A percentile compares a stretch with the other conserved stretches of the same genome.
Evolutionary conservation across 2,888 invertebrate genomes (phyloP).

Genomic region (Oeneis ivallda): DNA sequence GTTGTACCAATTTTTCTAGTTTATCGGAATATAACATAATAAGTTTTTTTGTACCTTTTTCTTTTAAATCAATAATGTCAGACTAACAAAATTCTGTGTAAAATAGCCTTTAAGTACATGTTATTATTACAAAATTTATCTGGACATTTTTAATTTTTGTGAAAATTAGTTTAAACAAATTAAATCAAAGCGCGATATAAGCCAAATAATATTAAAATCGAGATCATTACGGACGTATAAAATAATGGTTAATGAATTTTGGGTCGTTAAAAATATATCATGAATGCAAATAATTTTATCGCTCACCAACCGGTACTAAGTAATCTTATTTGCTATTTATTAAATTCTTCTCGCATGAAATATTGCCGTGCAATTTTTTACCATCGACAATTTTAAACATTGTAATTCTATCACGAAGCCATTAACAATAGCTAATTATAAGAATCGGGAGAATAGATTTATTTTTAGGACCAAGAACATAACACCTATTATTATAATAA

Average conservation of each 20-base stretch:
- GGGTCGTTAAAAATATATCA: slow-evolving; percentile 18
- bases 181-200: slow-evolving; percentile 1
- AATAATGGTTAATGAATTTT: slow-evolving; percentile 14
- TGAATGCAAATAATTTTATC: slow-evolving; percentile 25
- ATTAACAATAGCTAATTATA: neutral
- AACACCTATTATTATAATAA: neutral
- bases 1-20: no score
- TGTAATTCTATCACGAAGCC: neutral
- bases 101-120: no score
- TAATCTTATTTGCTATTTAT: slow-evolving; percentile 22
- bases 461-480: neutral
- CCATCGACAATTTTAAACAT: neutral
- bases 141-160: neutral
- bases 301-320: slow-evolving; percentile 12
- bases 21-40: no score
- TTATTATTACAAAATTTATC: neutral
- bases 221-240: neutral
- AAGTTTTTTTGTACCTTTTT: no score
- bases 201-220: slow-evolving; percentile 4
- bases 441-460: neutral
- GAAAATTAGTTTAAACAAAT: neutral
- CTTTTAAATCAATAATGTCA: no score
- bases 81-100: no score
- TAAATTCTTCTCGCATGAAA: slow-evolving; percentile 17
- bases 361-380: slow-evolving; percentile 14